Evolutionary conservation across 1,140 invertebrate genomes (phyloP).

Genomic region (Meloidogyne exigua): DNA sequence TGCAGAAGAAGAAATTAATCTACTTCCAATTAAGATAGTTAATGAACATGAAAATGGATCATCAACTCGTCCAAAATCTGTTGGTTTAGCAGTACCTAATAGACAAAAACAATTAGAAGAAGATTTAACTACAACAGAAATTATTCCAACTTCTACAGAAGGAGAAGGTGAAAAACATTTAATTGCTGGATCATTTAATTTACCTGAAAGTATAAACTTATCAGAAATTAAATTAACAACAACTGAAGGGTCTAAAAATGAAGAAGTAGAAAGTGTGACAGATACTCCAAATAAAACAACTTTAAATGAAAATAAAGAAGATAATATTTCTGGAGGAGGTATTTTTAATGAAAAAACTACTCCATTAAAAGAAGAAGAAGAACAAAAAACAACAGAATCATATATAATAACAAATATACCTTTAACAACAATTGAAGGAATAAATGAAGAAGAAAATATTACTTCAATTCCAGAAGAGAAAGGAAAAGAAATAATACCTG

Average conservation of each 20-base stretch:
- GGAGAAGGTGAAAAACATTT: background rate
- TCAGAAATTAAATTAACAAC: background rate
- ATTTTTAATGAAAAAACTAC: background rate
- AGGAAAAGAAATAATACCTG: background rate
- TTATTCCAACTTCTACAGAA: background rate
- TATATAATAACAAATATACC: background rate
- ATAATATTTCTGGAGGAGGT: background rate
- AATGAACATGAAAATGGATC: conserved; percentile 18
- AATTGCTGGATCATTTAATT: background rate
- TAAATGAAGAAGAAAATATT: background rate
- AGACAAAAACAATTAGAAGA: conserved; percentile 4
- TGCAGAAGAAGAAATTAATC: background rate
- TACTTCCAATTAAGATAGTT: conserved; percentile 16
- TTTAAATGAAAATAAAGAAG: background rate
- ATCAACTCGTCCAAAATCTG: conserved; percentile 10
- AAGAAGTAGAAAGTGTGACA: background rate
- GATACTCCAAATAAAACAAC: background rate
- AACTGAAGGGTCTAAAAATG: background rate
- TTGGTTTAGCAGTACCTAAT: conserved; percentile 15
- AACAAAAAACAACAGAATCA: background rate
- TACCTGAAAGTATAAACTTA: background rate
- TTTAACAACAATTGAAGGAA: background rate
- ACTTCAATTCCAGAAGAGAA: background rate
- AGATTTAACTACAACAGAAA: background rate
- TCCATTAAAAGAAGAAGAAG: background rate